Evolutionary conservation across 2,797 vertebrate genomes (phyloP).

Genomic region (Macrochelys suwanniensis): DNA sequence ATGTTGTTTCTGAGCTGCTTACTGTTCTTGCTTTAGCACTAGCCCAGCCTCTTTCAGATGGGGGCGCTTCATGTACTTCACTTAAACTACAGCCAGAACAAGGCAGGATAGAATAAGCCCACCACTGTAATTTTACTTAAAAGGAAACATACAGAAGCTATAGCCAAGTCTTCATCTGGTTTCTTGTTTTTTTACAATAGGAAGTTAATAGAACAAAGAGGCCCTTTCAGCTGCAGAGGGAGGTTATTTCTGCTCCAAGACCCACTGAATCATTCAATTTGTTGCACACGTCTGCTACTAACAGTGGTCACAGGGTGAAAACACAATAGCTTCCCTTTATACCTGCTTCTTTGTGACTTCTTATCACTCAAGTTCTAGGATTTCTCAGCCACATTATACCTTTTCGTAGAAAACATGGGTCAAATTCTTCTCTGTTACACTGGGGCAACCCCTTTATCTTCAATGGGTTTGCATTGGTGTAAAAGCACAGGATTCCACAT

Average conservation of each 20-base stretch:
- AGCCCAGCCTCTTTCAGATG: neutral
- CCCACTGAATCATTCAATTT: slow-evolving; percentile 28
- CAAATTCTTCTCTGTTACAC: slow-evolving; percentile 55
- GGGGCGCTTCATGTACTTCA: neutral
- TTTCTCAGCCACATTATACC: neutral
- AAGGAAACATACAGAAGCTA: slow-evolving; percentile 28
- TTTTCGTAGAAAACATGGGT: slow-evolving; percentile 16
- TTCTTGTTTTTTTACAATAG: neutral
- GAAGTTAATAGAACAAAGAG: neutral
- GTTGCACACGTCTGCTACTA: slow-evolving; percentile 17
- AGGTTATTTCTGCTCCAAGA: slow-evolving; percentile 50
- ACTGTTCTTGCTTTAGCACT: neutral
- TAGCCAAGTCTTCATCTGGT: neutral
- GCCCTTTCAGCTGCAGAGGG: slow-evolving; percentile 34
- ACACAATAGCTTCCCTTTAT: slow-evolving; percentile 27
- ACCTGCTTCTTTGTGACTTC: slow-evolving; percentile 53
- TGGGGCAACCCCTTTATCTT: slow-evolving; percentile 55
- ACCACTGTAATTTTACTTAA: neutral
- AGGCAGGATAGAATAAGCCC: neutral
- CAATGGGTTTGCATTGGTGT: slow-evolving; percentile 53
- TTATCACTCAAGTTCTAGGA: neutral
- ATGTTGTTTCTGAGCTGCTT: slow-evolving; percentile 16
- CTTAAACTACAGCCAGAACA: neutral
- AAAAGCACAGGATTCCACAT: slow-evolving; percentile 41
- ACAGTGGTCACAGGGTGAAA: slow-evolving; percentile 50